Evolutionary conservation across 2,113 vertebrate genomes (phyloP).

Genomic region (Budorcas taxicolor): DNA sequence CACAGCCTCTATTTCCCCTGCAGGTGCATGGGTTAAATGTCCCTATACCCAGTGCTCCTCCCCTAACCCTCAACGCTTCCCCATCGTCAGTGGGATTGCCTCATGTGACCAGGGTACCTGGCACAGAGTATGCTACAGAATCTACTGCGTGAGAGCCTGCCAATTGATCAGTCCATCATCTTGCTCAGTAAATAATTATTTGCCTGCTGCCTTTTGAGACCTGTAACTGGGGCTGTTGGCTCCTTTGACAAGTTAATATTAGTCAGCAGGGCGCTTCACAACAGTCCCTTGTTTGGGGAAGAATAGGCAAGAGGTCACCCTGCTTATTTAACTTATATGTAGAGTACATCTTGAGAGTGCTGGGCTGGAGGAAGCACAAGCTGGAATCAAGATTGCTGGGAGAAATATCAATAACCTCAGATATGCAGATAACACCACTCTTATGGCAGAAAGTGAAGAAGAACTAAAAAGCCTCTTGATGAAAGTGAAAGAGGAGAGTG

Average conservation of each 20-base stretch:
- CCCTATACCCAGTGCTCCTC: neutral
- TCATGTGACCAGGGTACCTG: neutral
- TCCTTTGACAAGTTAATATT: neutral
- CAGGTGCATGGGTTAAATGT: neutral
- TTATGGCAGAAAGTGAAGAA: too few relatives aligned
- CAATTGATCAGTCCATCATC: neutral
- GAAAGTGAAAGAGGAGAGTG: too few relatives aligned
- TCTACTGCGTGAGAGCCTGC: neutral
- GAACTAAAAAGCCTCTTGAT: too few relatives aligned
- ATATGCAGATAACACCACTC: too few relatives aligned
- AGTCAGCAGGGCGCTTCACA: neutral
- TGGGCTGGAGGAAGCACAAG: too few relatives aligned
- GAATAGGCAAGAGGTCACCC: neutral
- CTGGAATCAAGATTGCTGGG: too few relatives aligned
- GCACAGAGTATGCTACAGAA: neutral
- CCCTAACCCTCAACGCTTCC: neutral
- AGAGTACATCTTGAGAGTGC: too few relatives aligned
- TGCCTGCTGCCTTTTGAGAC: neutral
- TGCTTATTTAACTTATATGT: too few relatives aligned
- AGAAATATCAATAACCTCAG: too few relatives aligned
- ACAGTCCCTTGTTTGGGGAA: neutral
- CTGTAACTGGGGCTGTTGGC: neutral
- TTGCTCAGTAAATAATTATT: neutral
- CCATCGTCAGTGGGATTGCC: too few relatives aligned
- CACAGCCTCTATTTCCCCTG: rapidly evolving